These are phyloP conservation scores for Octodon degus DNA, from an alignment of 2,113 vertebrate genomes.

Conservation along the genomic window DNA sequence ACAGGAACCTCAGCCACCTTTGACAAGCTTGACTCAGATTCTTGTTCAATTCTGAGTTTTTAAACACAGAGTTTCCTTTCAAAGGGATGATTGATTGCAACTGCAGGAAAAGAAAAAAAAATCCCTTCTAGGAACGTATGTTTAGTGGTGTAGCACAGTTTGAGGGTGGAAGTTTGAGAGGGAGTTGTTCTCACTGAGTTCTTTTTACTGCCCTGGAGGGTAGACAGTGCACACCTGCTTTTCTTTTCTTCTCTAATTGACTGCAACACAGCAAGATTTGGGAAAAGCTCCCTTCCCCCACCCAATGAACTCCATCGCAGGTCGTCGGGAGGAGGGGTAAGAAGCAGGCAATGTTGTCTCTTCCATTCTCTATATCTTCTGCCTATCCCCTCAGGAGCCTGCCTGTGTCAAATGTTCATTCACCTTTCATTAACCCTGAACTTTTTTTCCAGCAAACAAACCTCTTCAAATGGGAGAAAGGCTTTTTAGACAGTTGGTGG, in stretches of 20 bases:
- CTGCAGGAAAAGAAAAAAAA: background rate
- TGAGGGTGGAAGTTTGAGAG: background rate
- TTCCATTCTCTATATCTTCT: conserved; percentile 15
- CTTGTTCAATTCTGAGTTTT: background rate
- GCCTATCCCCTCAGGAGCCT: conserved; percentile 56
- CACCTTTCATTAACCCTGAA: conserved; percentile 72
- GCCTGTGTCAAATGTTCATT: conserved; percentile 48
- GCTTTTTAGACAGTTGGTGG: conserved; percentile 40
- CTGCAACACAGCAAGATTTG: conserved; percentile 10
- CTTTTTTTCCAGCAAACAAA: conserved; percentile 61
- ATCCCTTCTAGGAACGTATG: background rate
- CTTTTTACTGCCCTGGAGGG: conserved; percentile 27
- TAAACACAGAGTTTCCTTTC: background rate
- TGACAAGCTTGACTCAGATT: background rate
- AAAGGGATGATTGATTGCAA: conserved; percentile 1
- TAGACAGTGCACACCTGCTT: conserved; percentile 46
- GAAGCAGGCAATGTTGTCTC: conserved; percentile 26
- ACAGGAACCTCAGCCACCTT: background rate
- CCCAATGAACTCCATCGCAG: conserved; percentile 27
- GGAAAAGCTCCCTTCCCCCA: background rate
- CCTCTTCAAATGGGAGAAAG: conserved; percentile 59
- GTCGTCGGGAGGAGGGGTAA: conserved; percentile 16
- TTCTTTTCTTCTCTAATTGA: conserved; percentile 45
- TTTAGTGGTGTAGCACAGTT: background rate
- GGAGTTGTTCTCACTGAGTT: background rate